A percentile compares a stretch with the other conserved stretches of the same genome.
Conservation (phyloP, 1,140 invertebrate genomes). For the Heliconius hermathena region DNA sequence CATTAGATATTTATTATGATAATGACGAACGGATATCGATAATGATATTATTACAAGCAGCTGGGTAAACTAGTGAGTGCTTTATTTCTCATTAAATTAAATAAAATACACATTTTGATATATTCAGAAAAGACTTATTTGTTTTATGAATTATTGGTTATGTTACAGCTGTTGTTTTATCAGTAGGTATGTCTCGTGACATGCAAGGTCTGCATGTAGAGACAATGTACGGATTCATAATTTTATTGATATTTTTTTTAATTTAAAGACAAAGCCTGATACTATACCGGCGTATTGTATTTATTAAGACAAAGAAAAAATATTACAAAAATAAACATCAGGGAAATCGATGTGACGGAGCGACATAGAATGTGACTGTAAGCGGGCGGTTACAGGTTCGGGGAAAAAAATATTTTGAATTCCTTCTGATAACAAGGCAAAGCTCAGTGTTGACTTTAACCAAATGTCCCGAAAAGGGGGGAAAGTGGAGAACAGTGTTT, state of each 20-base stretch:
- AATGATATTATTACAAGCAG: background rate
- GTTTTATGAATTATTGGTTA: background rate
- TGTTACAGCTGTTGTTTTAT: background rate
- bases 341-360: no score
- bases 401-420: no score
- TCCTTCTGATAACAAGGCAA: no score
- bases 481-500: no score
- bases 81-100: conserved; percentile 16
- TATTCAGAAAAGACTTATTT: background rate
- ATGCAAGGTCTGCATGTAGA: background rate
- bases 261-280: no score
- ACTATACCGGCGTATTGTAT: no score
- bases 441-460: no score
- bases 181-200: background rate
- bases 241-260: background rate
- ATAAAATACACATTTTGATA: background rate
- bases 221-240: background rate
- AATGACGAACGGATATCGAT: conserved; percentile 15
- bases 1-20: conserved; percentile 49
- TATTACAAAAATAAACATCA: no score
- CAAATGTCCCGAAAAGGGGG: no score
- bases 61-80: background rate
- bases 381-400: no score
- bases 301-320: no score
- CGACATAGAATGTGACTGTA: no score